A percentile compares a stretch with the other conserved stretches of the same genome.
phyloP scores from a whole-genome alignment of 1,140 invertebrate species.

The Lethrus apterus region DNA sequence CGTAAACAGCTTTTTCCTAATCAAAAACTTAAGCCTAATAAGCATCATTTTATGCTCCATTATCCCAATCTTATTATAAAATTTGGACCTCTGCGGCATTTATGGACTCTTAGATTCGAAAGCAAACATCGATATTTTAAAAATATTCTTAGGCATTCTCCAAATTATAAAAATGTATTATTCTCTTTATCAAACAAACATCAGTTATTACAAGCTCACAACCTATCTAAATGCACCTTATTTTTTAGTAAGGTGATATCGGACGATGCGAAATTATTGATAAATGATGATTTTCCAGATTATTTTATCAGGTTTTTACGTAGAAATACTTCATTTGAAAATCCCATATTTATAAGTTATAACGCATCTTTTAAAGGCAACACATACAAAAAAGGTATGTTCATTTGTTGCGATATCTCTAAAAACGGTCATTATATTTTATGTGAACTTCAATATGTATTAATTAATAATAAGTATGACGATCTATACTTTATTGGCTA shows the following conservation, averaged over 20 bases:
- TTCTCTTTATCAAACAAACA: conserved; percentile 12
- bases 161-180: conserved; percentile 17
- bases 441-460: conserved; percentile 7
- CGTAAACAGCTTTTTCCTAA: conserved; percentile 9
- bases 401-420: conserved; percentile 4
- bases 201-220: conserved; percentile 11
- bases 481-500: conserved; percentile 11
- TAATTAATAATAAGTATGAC: conserved; percentile 3
- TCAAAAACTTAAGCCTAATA: conserved; percentile 9
- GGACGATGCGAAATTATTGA: neutral
- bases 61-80: conserved; percentile 10
- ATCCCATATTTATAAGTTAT: too few species aligned
- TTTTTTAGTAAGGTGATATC: neutral
- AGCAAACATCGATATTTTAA: conserved; percentile 18
- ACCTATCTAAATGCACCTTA: neutral
- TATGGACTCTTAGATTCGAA: conserved; percentile 18
- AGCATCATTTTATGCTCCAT: conserved; percentile 18
- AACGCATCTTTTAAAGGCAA: conserved; percentile 2
- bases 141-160: conserved; percentile 11
- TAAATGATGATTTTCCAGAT: neutral
- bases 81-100: conserved; percentile 14
- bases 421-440: conserved; percentile 1
- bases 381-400: neutral
- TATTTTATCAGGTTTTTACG: neutral
- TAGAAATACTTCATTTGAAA: neutral